Base-by-base conservation (phyloP, 2,113 vertebrate genomes). In the Pelvicachromis taeniatus region DNA sequence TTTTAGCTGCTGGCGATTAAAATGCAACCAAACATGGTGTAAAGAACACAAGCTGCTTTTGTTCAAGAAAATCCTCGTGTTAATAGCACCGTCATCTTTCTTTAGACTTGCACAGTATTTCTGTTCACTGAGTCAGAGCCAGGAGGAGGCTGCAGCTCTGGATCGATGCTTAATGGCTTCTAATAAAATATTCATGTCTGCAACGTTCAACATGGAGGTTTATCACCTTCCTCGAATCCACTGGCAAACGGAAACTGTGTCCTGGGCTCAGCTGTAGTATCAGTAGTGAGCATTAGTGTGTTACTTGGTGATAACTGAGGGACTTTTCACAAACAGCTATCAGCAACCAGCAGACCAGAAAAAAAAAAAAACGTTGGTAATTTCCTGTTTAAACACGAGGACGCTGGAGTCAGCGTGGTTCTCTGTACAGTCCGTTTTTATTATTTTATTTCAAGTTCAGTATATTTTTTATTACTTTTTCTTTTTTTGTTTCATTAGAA, bases 31-130 rank as follows among this genome's bases (percentile, higher is more conserved):
- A 61, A n/a, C 58, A 61, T 35, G 16, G 16, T 35, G 58, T 0
- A 35, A 61, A 35, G 9, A 61, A 17, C 2, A 19, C 0, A 1
- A 61, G 17, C 5, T 7, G 55, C 56, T 31, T 56, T 5, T 58
- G 31, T 35, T 14, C 4, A 14, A 58, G 55, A 0, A 58, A 26
- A 58, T 2, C 1, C 14, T 0, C 1, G 4, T 16, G 40, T 13
- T 61, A 35, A 35, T 61, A 2, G 5, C 6, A n/a, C 2, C 14
- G 5, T 61, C 2, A 17, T 61, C 31, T n/a, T 1, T 61, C 58
- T 29, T 61, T 19, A 0, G n/a, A n/a, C n/a, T n/a, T n/a, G n/a
- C 17, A 9, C 31, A 33, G 13, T 0, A 16, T 19, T 61, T 19
- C 58, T 61, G 58, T 61, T 61, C 19, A 61, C 29, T 61, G 29